Conservation (phyloP, 2,888 invertebrate species). For the Idaea straminata region DNA sequence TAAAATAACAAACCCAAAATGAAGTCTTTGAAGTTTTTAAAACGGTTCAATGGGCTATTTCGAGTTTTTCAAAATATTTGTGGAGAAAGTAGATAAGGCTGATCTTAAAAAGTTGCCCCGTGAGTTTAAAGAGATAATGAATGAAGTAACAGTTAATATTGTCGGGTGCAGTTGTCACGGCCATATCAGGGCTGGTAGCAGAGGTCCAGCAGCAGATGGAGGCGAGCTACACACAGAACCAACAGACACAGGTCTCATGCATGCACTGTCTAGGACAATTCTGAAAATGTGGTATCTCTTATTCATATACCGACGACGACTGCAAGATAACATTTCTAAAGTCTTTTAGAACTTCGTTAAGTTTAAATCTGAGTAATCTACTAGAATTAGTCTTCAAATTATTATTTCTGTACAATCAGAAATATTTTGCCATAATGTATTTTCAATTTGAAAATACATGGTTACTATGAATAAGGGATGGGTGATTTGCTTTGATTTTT, state of each 20-base stretch:
- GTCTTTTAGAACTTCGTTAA: neutral
- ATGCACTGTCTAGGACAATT: conserved; percentile 36
- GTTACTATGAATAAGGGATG: neutral
- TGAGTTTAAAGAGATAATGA: neutral
- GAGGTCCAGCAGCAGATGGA: conserved; percentile 89
- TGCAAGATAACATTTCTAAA: neutral
- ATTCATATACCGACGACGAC: neutral
- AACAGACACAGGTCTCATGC: conserved; percentile 76
- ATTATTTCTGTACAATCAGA: too few species aligned
- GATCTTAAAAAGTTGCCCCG: neutral
- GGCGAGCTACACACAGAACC: conserved; percentile 73
- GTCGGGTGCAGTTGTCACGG: conserved; percentile 84
- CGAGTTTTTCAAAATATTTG: too few species aligned
- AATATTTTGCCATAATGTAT: neutral
- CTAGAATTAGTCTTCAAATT: too few species aligned
- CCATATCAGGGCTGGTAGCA: conserved; percentile 89
- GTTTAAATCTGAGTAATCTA: too few species aligned
- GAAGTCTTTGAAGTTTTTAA: neutral
- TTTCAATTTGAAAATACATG: neutral
- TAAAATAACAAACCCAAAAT: neutral
- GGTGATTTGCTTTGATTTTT: neutral
- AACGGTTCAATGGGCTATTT: neutral
- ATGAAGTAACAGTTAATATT: conserved; percentile 41
- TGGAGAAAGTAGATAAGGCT: neutral
- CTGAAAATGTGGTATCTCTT: neutral